Conservation (phyloP, 2,113 vertebrate species). For the Axis porcinus region DNA sequence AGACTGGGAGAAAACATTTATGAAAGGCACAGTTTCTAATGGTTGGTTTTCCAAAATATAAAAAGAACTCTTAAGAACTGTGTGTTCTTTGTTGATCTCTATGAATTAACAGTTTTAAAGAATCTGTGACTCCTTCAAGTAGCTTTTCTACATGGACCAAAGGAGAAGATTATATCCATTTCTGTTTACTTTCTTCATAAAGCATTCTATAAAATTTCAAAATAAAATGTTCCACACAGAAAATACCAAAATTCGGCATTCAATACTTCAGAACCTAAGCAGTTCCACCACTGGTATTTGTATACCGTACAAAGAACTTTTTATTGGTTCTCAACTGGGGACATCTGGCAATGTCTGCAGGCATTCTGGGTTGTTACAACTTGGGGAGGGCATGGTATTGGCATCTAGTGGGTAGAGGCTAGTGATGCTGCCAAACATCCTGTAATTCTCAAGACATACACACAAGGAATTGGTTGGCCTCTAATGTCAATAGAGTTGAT, state of each 20-base stretch:
- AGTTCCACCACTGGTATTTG: neutral
- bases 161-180: neutral
- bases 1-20: neutral
- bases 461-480: neutral
- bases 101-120: neutral
- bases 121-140: neutral
- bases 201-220: neutral
- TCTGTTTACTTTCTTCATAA: neutral
- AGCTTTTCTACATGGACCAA: neutral
- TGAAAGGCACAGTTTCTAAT: neutral
- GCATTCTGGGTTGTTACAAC: neutral
- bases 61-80: neutral
- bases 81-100: neutral
- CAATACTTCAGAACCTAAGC: neutral
- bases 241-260: neutral
- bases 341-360: neutral
- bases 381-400: fast-evolving
- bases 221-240: neutral
- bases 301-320: neutral
- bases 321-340: neutral
- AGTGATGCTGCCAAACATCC: neutral
- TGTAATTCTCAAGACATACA: neutral
- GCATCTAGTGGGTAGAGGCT: neutral
- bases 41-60: neutral
- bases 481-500: neutral